These are phyloP conservation scores for Zaprionus kolodkinae DNA, from an alignment of 1,140 invertebrate genomes.

Conservation along the genomic window DNA sequence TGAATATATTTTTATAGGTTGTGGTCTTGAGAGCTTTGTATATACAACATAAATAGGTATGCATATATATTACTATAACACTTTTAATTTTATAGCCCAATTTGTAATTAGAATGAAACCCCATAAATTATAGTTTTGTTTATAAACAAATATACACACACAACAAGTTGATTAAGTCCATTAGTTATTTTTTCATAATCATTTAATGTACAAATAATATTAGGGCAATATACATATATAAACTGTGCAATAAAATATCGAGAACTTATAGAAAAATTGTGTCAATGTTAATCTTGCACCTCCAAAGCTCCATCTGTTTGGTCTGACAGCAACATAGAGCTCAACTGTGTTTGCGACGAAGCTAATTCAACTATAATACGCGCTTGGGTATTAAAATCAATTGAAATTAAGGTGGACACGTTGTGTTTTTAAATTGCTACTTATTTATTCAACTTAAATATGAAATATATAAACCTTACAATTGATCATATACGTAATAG, in stretches of 20 bases:
- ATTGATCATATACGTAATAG: neutral
- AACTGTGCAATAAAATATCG: constrained; percentile 1
- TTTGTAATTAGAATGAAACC: neutral
- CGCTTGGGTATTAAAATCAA: neutral
- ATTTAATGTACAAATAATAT: constrained; percentile 8
- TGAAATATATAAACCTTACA: neutral
- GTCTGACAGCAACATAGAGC: neutral
- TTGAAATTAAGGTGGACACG: constrained; percentile 2
- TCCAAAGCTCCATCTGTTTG: neutral
- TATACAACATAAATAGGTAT: constrained; percentile 8
- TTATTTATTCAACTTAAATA: neutral
- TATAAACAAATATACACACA: neutral
- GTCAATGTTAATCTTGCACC: neutral
- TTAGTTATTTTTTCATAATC: constrained; percentile 8
- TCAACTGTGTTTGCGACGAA: neutral
- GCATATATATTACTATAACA: constrained; percentile 1
- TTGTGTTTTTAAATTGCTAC: neutral
- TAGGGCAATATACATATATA: constrained; percentile 7
- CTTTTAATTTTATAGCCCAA: constrained; percentile 2
- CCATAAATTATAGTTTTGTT: neutral
- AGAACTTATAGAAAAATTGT: neutral
- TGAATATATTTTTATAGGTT: constrained; percentile 44
- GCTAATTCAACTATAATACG: neutral
- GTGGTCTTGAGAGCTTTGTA: constrained; percentile 16
- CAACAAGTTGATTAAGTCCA: neutral